A percentile compares a stretch with the other conserved stretches of the same genome.
phyloP scores from a whole-genome alignment of 1,140 invertebrate species.

The Atta colombica region DNA sequence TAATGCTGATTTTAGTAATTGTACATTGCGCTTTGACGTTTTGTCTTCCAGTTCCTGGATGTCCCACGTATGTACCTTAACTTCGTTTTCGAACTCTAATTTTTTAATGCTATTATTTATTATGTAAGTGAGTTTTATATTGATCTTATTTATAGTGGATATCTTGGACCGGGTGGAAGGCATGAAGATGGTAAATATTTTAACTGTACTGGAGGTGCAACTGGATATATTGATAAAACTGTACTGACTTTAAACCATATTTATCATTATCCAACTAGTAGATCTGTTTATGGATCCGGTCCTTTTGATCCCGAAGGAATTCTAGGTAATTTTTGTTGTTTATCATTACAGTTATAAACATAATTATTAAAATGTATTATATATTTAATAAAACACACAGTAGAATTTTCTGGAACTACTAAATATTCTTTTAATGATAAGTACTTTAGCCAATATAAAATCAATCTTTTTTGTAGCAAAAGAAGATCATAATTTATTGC shows the following conservation, averaged over 20 bases:
- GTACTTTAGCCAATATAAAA: background rate
- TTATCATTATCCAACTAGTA: slow-evolving; percentile 91
- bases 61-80: slow-evolving; percentile 85
- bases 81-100: background rate
- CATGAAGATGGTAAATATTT: slow-evolving; percentile 88
- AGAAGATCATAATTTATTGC: background rate
- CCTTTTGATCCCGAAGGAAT: slow-evolving; percentile 96
- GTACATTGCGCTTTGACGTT: slow-evolving; percentile 89
- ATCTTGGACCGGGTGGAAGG: slow-evolving; percentile 94
- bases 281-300: slow-evolving; percentile 89
- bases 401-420: background rate
- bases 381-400: background rate
- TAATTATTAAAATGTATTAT: slow-evolving; percentile 79
- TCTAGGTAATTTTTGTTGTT: slow-evolving; percentile 57
- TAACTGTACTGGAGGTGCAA: slow-evolving; percentile 94
- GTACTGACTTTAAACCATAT: slow-evolving; percentile 87
- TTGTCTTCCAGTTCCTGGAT: slow-evolving; percentile 89
- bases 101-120: background rate
- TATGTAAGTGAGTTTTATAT: background rate
- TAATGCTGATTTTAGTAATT: slow-evolving; percentile 87
- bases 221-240: slow-evolving; percentile 92
- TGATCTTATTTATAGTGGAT: slow-evolving; percentile 87
- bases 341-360: background rate
- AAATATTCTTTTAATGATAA: background rate
- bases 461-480: background rate